phyloP scores from a whole-genome alignment of 1,140 invertebrate species.

The Panagrolaimus sp. region DNA sequence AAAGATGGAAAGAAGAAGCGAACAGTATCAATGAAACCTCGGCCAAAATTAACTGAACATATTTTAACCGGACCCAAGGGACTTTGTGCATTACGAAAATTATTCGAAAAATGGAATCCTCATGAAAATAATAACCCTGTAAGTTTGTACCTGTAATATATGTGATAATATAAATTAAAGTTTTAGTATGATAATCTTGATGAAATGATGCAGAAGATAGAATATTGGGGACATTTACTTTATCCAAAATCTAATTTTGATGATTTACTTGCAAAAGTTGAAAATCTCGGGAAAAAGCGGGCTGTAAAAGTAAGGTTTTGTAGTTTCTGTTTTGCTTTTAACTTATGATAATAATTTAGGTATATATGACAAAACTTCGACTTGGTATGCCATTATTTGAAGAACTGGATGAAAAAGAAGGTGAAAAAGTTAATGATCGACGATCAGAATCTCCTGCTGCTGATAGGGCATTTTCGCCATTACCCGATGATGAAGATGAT shows the following conservation, averaged over 20 bases:
- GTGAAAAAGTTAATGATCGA: too few relatives aligned
- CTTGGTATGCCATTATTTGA: conserved; percentile 2
- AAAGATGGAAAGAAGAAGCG: conserved; percentile 1
- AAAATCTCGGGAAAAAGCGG: background rate
- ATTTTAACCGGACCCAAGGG: background rate
- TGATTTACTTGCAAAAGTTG: background rate
- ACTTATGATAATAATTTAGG: background rate
- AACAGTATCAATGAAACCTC: background rate
- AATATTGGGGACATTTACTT: conserved; percentile 9
- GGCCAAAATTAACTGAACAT: conserved; percentile 2
- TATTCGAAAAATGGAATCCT: background rate
- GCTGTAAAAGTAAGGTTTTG: background rate
- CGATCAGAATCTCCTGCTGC: too few relatives aligned
- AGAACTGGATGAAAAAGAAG: background rate
- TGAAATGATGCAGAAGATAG: conserved; percentile 4
- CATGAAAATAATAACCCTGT: conserved; percentile 3
- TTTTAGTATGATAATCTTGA: conserved; percentile 8
- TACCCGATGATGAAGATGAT: too few relatives aligned
- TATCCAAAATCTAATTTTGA: conserved; percentile 9
- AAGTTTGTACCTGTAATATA: background rate
- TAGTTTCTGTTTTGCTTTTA: too few relatives aligned
- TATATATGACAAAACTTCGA: conserved; percentile 8
- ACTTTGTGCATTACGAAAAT: background rate
- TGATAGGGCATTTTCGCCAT: too few relatives aligned
- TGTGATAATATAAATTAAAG: background rate